phyloP scores from a whole-genome alignment of 2,888 invertebrate species.

The Labia minor region DNA sequence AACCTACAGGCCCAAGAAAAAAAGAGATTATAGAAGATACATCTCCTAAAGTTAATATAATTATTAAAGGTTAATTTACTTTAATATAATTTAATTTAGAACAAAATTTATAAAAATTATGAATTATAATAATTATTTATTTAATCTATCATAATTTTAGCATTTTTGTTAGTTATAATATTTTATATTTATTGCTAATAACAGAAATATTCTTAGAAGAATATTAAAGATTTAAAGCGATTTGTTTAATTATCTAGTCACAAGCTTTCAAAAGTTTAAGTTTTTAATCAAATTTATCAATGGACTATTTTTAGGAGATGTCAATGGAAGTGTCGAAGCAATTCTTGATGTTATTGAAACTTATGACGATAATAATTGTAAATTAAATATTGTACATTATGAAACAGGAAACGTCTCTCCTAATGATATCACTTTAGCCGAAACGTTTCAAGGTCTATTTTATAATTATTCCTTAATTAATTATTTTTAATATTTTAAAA shows the following conservation, averaged over 20 bases:
- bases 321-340: constrained; percentile 93
- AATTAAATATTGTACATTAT: constrained; percentile 74
- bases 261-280: too few relatives aligned
- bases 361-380: constrained; percentile 60
- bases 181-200: too few relatives aligned
- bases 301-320: too few relatives aligned
- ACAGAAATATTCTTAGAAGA: too few relatives aligned
- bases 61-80: constrained; percentile 17
- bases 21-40: constrained; percentile 32
- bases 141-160: too few relatives aligned
- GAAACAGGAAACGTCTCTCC: constrained; percentile 81
- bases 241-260: too few relatives aligned
- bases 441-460: constrained; percentile 49
- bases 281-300: too few relatives aligned
- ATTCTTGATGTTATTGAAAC: constrained; percentile 82
- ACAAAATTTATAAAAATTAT: too few relatives aligned
- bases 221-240: too few relatives aligned
- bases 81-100: too few relatives aligned
- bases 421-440: constrained; percentile 71
- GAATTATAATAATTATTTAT: not conserved
- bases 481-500: not conserved
- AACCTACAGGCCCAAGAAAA: constrained; percentile 46
- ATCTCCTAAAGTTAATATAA: constrained; percentile 34
- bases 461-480: too few relatives aligned
- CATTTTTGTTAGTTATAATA: too few relatives aligned